Conservation (phyloP, 2,888 invertebrate species). For the Branchellion lobata region DNA sequence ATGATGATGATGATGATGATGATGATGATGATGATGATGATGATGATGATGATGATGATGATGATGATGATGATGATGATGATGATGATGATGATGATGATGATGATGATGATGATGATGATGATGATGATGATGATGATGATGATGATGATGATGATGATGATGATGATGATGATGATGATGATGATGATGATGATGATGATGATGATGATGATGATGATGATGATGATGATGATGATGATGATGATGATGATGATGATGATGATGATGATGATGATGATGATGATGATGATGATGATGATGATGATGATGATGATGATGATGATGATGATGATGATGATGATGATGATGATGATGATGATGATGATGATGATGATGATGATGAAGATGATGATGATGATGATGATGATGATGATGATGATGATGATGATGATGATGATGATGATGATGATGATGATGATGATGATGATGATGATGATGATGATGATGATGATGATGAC, state of each 20-base stretch:
- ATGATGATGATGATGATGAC: conserved; percentile 33
- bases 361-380: neutral
- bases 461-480: conserved; percentile 33
- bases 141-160: no score
- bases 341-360: neutral
- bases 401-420: neutral
- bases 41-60: neutral
- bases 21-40: neutral
- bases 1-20: neutral
- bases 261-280: conserved; percentile 37
- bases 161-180: conserved; percentile 19
- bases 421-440: conserved; percentile 27
- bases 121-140: neutral
- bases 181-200: conserved; percentile 26
- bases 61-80: neutral
- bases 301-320: conserved; percentile 24
- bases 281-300: conserved; percentile 40
- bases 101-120: neutral
- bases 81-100: neutral
- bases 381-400: no score
- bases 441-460: conserved; percentile 33
- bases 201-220: conserved; percentile 31
- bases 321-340: conserved; percentile 3
- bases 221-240: conserved; percentile 33
- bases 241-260: conserved; percentile 39